These are phyloP conservation scores for Periplaneta americana DNA, from an alignment of 1,140 invertebrate species.

Conservation along the genomic window DNA sequence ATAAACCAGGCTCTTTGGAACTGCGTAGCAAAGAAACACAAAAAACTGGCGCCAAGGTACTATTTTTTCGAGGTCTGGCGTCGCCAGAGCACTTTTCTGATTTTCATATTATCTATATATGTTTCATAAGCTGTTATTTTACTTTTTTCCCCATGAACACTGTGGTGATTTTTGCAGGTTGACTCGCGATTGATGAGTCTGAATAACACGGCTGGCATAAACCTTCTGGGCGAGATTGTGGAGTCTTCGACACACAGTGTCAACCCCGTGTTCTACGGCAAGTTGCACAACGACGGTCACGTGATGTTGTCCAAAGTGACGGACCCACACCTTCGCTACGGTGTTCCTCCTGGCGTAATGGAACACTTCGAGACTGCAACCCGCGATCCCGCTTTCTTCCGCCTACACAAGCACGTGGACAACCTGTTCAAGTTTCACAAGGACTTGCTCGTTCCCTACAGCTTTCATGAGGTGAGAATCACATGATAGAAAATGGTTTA, in stretches of 20 bases:
- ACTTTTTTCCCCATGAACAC: background rate
- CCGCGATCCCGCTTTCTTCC: slow-evolving; percentile 48
- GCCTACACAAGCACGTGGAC: slow-evolving; percentile 41
- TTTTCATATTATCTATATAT: too few relatives aligned
- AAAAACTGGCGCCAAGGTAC: too few relatives aligned
- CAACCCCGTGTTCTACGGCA: slow-evolving; percentile 27
- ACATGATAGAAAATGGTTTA: too few relatives aligned
- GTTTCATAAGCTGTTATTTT: background rate
- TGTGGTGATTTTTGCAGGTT: slow-evolving; percentile 29
- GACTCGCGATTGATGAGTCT: too few relatives aligned
- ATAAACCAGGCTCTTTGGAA: too few relatives aligned
- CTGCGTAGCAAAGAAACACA: too few relatives aligned
- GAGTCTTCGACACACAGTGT: slow-evolving; percentile 16
- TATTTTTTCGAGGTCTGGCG: too few relatives aligned
- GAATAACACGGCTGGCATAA: slow-evolving; percentile 35
- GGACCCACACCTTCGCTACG: slow-evolving; percentile 27
- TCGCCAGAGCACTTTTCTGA: too few relatives aligned
- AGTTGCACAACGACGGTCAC: slow-evolving; percentile 30
- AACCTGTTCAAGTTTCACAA: slow-evolving; percentile 43
- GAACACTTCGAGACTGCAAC: slow-evolving; percentile 39
- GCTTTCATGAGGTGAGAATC: slow-evolving; percentile 23
- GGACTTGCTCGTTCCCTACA: slow-evolving; percentile 28
- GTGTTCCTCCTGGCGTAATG: slow-evolving; percentile 37
- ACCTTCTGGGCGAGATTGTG: slow-evolving; percentile 8
- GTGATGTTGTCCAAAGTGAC: slow-evolving; percentile 26